Conservation (phyloP, 2,888 invertebrate species). For the Hofmannophila pseudospretella region DNA sequence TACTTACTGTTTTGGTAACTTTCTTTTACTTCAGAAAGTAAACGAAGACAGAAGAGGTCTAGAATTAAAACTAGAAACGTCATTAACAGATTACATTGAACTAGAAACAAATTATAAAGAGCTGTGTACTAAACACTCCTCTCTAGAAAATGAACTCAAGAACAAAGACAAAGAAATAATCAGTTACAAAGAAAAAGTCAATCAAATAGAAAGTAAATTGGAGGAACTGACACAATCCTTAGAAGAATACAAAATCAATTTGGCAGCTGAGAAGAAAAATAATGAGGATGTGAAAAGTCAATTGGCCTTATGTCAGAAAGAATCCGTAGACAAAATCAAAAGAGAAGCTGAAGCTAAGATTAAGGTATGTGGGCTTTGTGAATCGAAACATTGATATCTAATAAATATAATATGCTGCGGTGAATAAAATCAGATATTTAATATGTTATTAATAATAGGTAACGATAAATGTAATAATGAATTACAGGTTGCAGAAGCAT, state of each 20-base stretch:
- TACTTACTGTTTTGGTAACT: background rate
- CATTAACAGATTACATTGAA: constrained; percentile 71
- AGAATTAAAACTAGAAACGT: constrained; percentile 74
- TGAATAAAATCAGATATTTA: too few relatives aligned
- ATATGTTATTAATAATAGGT: too few relatives aligned
- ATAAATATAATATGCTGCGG: too few relatives aligned
- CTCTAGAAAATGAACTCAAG: constrained; percentile 44
- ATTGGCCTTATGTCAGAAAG: constrained; percentile 45
- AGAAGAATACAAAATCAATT: constrained; percentile 50
- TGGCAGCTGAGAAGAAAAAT: constrained; percentile 49
- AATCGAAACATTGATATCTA: too few relatives aligned
- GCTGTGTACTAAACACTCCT: constrained; percentile 30
- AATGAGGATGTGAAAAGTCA: constrained; percentile 49
- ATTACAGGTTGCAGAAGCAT: constrained; percentile 62
- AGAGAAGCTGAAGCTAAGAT: constrained; percentile 65
- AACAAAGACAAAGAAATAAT: constrained; percentile 63
- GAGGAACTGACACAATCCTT: constrained; percentile 36
- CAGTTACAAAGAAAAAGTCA: constrained; percentile 55
- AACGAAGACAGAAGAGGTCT: constrained; percentile 73
- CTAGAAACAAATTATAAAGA: constrained; percentile 62
- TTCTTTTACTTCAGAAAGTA: constrained; percentile 34
- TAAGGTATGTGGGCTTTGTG: constrained; percentile 40
- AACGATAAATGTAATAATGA: too few relatives aligned
- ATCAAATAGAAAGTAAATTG: constrained; percentile 42
- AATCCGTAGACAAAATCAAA: constrained; percentile 44